Conservation (phyloP, 2,113 vertebrate genomes). For the Bathybates hornii region DNA sequence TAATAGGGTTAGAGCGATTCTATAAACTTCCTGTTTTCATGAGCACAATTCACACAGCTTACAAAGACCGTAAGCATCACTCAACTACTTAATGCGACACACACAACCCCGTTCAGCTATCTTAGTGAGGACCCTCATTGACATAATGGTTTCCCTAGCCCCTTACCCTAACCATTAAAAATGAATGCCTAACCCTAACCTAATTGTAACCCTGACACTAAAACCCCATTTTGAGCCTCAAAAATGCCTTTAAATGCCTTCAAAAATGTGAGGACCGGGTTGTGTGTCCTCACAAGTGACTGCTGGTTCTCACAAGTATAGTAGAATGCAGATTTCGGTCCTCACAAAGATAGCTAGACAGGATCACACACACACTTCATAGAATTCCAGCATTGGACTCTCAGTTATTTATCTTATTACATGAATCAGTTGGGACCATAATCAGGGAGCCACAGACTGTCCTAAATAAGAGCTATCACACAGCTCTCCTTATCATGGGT, state of each 20-base stretch:
- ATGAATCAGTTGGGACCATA: conserved; percentile 28
- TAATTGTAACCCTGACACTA: no score
- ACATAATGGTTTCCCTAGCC: no score
- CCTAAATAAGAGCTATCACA: conserved; percentile 1
- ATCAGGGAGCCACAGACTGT: conserved; percentile 9
- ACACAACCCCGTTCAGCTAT: background rate
- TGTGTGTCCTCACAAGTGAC: no score
- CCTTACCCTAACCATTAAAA: no score
- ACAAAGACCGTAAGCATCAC: background rate
- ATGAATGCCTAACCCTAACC: no score
- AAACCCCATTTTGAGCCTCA: no score
- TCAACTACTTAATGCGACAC: background rate
- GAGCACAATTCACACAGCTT: background rate
- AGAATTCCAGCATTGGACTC: background rate
- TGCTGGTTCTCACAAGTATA: no score
- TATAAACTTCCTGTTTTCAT: background rate
- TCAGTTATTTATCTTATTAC: background rate
- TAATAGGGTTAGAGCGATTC: background rate
- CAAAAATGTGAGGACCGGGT: no score
- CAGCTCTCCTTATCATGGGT: conserved; percentile 54
- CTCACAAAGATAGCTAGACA: no score
- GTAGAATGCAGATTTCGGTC: no score
- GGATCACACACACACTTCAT: background rate
- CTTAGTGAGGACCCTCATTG: no score
- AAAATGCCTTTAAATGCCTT: no score